Evolutionary conservation across 2,888 invertebrate species (phyloP), one percentile per base, ranked within the genome.

Genomic region (Cremastobaeus sp.): DNA sequence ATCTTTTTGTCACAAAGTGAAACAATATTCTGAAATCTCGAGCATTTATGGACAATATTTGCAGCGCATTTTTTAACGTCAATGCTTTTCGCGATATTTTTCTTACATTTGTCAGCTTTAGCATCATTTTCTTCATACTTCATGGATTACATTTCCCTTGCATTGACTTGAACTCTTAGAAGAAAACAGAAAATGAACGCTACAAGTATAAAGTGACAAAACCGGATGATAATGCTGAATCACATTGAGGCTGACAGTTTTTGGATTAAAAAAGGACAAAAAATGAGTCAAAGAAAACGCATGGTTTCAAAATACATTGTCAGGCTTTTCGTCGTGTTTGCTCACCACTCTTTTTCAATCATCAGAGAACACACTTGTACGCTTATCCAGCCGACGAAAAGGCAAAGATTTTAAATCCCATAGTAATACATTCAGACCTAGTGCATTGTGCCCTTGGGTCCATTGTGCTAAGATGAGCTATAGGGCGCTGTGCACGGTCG

Each of bases 391-490:
- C 39, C 48, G 45, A 73, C 73, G 66, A 74, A 76, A 76, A 76
- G 76, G 73, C 70, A 65, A 66, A 71, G 76, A 68, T 74, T 71
- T 74, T 68, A 68, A 71, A 64, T 76, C 59, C 73, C 41, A 47
- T 69, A 45, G 68, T 64, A 52, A 14, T 57, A 52, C 62, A 73
- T 70, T 70, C 64, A 76, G 65, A 48, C 62, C 52, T 41, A 6
- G 45, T n/a, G 59, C 57, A 69, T 72, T 72, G 71, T 72, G 21
- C 15, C 45, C 35, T 28, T 11, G 39, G 62, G 62, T 3, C 39
- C 32, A 69, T 74, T 74, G 64, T 69, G 25, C 21, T 8, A 5
- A 0, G n/a, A 11, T 45, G 35, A 34, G 54, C n/a, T n/a, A n/a
- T n/a, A 54, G 37, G 39, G 14, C 3, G 1, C 37, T 4, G 4